Evolutionary conservation across 2,888 invertebrate species (phyloP).

Genomic region (Hydraecia micacea): DNA sequence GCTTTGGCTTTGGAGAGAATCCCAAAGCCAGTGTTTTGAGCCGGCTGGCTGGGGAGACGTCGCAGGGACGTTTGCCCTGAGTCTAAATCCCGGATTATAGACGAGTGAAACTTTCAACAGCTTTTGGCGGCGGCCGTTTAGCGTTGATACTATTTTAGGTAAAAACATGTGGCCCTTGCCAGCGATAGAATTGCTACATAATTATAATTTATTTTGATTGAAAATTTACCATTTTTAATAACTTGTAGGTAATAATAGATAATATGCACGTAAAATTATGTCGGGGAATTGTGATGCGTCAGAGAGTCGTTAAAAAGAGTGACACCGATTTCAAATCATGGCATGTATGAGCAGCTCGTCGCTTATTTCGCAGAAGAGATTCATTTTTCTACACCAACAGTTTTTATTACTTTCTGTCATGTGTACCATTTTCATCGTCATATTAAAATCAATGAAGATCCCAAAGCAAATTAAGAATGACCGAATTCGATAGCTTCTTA

Average conservation of each 20-base stretch:
- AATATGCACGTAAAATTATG: slow-evolving; percentile 8
- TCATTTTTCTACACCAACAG: neutral
- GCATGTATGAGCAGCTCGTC: neutral
- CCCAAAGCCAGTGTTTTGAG: slow-evolving; percentile 30
- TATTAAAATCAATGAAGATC: neutral
- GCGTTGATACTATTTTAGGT: neutral
- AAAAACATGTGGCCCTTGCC: neutral
- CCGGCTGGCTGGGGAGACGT: slow-evolving; percentile 22
- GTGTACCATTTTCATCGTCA: neutral
- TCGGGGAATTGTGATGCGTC: slow-evolving; percentile 3
- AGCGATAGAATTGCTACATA: neutral
- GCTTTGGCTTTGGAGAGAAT: slow-evolving; percentile 34
- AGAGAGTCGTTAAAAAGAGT: slow-evolving; percentile 32
- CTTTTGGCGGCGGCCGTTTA: slow-evolving; percentile 10
- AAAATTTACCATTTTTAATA: slow-evolving; percentile 5
- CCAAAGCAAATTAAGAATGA: neutral
- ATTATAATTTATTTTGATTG: slow-evolving; percentile 3
- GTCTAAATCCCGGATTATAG: slow-evolving; percentile 54
- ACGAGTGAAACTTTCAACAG: slow-evolving; percentile 49
- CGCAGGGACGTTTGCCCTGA: slow-evolving; percentile 39
- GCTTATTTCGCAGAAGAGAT: slow-evolving; percentile 6
- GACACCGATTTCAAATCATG: slow-evolving; percentile 28
- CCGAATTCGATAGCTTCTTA: neutral
- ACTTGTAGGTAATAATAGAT: neutral
- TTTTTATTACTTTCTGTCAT: slow-evolving; percentile 17